Conservation (phyloP, 1,140 invertebrate species). For the Yoshiicerus persimilis region DNA sequence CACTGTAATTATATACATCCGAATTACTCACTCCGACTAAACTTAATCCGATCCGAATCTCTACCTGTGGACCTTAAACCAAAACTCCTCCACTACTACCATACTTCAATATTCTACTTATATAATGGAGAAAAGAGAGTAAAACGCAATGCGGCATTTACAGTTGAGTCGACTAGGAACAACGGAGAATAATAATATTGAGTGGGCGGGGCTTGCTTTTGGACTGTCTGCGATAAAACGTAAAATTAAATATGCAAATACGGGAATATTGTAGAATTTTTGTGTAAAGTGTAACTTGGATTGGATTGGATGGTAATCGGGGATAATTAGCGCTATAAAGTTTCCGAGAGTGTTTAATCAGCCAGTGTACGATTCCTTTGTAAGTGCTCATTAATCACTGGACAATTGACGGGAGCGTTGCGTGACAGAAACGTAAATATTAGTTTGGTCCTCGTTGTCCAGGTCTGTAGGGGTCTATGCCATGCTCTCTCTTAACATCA, state of each 20-base stretch:
- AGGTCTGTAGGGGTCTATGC: constrained; percentile 6
- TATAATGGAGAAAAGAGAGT: no score
- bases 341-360: background rate
- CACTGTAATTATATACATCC: background rate
- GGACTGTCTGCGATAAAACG: no score
- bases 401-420: constrained; percentile 35
- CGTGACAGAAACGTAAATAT: constrained; percentile 40
- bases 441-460: constrained; percentile 19
- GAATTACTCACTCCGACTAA: background rate
- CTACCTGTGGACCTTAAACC: background rate
- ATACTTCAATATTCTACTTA: no score
- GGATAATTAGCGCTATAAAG: constrained; percentile 8
- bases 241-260: background rate
- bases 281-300: background rate
- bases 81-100: no score
- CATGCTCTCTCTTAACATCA: background rate
- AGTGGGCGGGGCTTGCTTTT: no score
- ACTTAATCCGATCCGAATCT: background rate
- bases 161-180: background rate
- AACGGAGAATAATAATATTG: background rate
- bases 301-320: background rate
- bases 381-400: constrained; percentile 39
- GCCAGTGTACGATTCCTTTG: background rate
- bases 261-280: background rate
- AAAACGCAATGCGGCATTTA: background rate